Base-by-base conservation (phyloP, 2,888 invertebrate species). In the Epistrophella euchroma region DNA sequence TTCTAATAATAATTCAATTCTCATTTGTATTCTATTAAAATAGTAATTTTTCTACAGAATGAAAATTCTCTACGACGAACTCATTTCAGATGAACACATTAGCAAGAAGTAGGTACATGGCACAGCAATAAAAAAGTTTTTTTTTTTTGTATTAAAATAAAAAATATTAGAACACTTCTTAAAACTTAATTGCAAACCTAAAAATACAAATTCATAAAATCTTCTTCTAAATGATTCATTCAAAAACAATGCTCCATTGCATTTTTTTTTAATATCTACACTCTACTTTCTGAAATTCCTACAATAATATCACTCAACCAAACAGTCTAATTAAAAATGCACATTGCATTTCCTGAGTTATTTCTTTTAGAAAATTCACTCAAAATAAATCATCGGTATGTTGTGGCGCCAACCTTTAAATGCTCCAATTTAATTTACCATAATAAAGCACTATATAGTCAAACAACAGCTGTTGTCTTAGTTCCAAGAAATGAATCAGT, bases 371-470 rank as follows among this genome's bases (percentile, higher is more conserved):
- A n/a, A 62, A 28, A 43, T 40, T 40, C 40, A 40, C 60, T 60
- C 60, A 40, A 40, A 60, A 22, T n/a, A 60, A 40, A 43, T 66
- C 13, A 19, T 32, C 47, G 32, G 19, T 19, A 47, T 19, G 13
- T 66, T 66, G 19, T 66, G 64, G 64, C 64, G 64, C 64, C 43
- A 66, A 66, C 19, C 17, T 66, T 15, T 32, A 17, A 47, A 32
- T 66, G 32, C 47, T 35, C 25, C 45, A 17, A 45, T n/a, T 47
- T 64, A 28, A 45, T 64, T 45, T 32, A 62, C 25, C 22, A 4
- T 22, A 19, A 7, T 0, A 25, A 0, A 3, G 1, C n/a, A n/a
- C 4, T 28, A 2, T 25, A 25, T 25, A 25, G 2, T 0, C 28
- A 2, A 28, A 28, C 28, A 66, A 19, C 64, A 66, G 64, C 64